Evolutionary conservation across 2,113 vertebrate genomes (phyloP).

Genomic region (Anolis carolinensis): DNA sequence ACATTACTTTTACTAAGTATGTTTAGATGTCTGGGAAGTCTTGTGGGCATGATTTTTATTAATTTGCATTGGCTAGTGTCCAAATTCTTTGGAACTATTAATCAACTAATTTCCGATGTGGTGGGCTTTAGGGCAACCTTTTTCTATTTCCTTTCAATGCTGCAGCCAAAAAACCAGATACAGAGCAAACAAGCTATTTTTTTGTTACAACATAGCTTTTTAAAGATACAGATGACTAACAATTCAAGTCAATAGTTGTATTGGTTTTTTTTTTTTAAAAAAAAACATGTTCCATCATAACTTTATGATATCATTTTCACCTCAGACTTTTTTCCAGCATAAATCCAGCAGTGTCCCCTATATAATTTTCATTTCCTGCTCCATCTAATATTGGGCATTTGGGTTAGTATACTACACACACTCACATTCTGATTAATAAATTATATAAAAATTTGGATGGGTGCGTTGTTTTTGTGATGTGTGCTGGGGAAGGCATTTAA

Average conservation of each 20-base stretch:
- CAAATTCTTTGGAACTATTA: not conserved
- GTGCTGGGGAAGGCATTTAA: too few relatives aligned
- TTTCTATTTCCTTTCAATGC: not conserved
- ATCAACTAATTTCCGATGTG: not conserved
- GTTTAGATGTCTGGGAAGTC: not conserved
- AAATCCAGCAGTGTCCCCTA: not conserved
- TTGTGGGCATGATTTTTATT: not conserved
- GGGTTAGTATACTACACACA: not conserved
- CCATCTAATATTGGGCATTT: not conserved
- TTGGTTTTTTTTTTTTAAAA: not conserved
- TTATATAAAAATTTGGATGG: too few relatives aligned
- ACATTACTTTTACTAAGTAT: not conserved
- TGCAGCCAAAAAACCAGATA: not conserved
- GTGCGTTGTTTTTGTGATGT: too few relatives aligned
- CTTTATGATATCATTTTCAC: not conserved
- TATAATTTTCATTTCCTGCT: not conserved
- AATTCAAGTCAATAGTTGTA: not conserved
- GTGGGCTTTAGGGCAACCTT: not conserved
- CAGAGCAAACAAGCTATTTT: not conserved
- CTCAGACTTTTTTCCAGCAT: not conserved
- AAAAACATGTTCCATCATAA: too few relatives aligned
- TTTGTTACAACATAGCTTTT: not conserved
- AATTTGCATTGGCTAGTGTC: too few relatives aligned
- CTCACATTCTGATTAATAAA: not conserved
- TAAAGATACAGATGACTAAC: not conserved